Evolutionary conservation across 2,888 invertebrate species (phyloP), one percentile per base, ranked within the genome.

Genomic region (Heteromurus nitidus): DNA sequence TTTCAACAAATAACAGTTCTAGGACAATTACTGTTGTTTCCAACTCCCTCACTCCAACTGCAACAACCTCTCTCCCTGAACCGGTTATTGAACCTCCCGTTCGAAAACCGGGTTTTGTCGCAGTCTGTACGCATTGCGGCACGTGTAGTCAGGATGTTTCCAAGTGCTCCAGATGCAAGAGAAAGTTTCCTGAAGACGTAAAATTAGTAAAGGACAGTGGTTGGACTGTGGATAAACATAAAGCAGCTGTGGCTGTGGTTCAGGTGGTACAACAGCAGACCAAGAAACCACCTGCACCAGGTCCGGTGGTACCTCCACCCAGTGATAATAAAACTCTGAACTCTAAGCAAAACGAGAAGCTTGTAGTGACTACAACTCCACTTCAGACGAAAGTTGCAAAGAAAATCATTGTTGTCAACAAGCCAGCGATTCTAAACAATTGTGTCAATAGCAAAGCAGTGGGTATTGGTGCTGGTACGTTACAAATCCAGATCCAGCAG

Each of bases 91-190:
- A 26, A n/a, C 36, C 24, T 13, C 50, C 30, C 1, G n/a, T 18
- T 13, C 26, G 11, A 16, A 65, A 67, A 58, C 62, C 70, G 18
- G 83, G 84, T 1, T 58, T 55, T 18, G 16, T 80, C n/a, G 81
- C 69, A 7, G 42, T 84, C 26, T 86, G 86, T 69, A 75, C 75
- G 0, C 77, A 83, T 73, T 86, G 86, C 74, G 86, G 85, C 3
- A 36, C 73, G 11, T 58, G 64, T 1, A 81, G 70, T 64, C 5
- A 22, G 53, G 20, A 82, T 82, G 44, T 70, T 86, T 74, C 7
- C 26, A 24, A 20, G 13, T 86, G 86, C 80, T 75, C 65, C 0
- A 53, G 79, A 13, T 86, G 86, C 64, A 76, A 74, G 53, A 36
- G 26, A 9, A 53, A 47, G 31, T 69, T 84, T 20, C 81, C 80